A percentile compares a stretch with the other conserved stretches of the same genome.
phyloP scores from a whole-genome alignment of 2,888 invertebrate species.

The Thera obeliscata region DNA sequence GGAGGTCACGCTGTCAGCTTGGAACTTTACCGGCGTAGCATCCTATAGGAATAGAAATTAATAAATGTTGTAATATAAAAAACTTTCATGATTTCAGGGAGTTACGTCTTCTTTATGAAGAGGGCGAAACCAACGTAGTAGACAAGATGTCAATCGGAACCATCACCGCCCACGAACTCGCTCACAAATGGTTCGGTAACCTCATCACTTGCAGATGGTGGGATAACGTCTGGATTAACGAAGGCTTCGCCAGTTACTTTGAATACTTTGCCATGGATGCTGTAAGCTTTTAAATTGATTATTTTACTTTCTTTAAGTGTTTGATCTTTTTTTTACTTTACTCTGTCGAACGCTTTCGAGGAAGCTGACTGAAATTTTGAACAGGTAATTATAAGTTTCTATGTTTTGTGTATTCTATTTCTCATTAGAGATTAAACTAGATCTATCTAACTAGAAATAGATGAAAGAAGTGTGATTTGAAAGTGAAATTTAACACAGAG shows the following conservation, averaged over 20 bases:
- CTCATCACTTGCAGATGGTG: constrained; percentile 89
- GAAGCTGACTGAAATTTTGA: background rate
- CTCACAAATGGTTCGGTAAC: constrained; percentile 93
- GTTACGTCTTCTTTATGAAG: constrained; percentile 70
- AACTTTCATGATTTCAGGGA: constrained; percentile 58
- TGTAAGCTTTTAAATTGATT: constrained; percentile 51
- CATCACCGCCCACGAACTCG: constrained; percentile 83
- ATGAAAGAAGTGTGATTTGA: too few species aligned
- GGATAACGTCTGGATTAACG: constrained; percentile 89
- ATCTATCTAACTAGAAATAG: too few species aligned
- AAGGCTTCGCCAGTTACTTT: constrained; percentile 89
- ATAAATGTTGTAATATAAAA: background rate
- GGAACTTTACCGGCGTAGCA: too few species aligned
- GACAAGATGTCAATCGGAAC: constrained; percentile 78
- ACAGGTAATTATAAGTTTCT: background rate
- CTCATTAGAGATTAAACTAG: too few species aligned
- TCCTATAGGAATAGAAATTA: too few species aligned
- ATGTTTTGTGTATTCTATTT: too few species aligned
- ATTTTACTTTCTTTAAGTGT: background rate
- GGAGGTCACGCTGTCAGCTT: too few species aligned
- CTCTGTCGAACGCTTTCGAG: background rate
- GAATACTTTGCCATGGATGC: constrained; percentile 85
- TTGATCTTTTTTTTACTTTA: background rate
- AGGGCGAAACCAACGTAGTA: constrained; percentile 68
- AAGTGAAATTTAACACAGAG: too few species aligned